A percentile compares a stretch with the other conserved stretches of the same genome.
These are phyloP conservation scores for Chaetogeoica ovagalla DNA, from an alignment of 2,888 invertebrate genomes.

Conservation along the genomic window DNA sequence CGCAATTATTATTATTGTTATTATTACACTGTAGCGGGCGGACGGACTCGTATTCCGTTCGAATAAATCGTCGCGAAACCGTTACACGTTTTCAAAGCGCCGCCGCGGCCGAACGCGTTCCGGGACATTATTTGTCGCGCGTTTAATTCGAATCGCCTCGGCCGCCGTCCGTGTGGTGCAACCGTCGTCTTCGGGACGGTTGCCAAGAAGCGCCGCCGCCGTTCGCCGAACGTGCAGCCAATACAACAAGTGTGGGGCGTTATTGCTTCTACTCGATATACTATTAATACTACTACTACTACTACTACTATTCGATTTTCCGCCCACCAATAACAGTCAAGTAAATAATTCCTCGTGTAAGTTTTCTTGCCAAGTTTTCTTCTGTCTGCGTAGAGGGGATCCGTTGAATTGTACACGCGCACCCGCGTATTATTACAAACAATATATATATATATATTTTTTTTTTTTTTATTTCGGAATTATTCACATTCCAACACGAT, in stretches of 20 bases:
- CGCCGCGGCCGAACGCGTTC: neutral
- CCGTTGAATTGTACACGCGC: neutral
- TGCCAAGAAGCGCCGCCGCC: slow-evolving; percentile 11
- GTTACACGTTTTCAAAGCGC: neutral
- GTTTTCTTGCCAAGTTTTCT: slow-evolving; percentile 31
- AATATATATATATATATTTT: neutral
- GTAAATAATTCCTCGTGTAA: neutral
- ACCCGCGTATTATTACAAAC: too few species aligned
- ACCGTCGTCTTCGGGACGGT: neutral
- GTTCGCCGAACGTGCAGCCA: slow-evolving; percentile 11
- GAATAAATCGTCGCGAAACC: too few species aligned
- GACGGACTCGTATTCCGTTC: too few species aligned
- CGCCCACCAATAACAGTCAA: neutral
- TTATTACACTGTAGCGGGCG: too few species aligned
- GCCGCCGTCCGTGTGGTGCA: too few species aligned
- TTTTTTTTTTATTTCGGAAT: too few species aligned
- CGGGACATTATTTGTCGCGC: slow-evolving; percentile 22
- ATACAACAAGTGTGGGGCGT: slow-evolving; percentile 50
- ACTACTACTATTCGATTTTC: too few species aligned
- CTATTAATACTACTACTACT: too few species aligned
- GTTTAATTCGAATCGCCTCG: slow-evolving; percentile 40
- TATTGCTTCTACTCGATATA: slow-evolving; percentile 39
- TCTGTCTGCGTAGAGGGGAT: too few species aligned
- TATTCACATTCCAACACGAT: too few species aligned
- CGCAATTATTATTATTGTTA: too few species aligned